These are phyloP conservation scores for Pseudorectes ferrugineus DNA, from an alignment of 2,113 vertebrate genomes.

Conservation along the genomic window DNA sequence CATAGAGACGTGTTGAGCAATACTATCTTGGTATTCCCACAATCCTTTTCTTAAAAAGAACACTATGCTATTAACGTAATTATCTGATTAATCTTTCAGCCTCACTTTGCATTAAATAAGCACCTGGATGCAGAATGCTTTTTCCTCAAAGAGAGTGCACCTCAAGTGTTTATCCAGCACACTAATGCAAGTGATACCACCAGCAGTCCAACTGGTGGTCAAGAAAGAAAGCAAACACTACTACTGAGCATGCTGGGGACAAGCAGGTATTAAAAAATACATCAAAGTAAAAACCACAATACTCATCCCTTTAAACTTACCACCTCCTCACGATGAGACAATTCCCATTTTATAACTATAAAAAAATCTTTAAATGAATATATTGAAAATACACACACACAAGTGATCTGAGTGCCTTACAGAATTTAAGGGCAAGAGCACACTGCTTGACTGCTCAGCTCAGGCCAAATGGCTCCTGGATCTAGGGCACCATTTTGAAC, in stretches of 20 bases:
- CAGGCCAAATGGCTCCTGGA: background rate
- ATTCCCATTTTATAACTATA: background rate
- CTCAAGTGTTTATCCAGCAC: conserved; percentile 25
- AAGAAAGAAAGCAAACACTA: background rate
- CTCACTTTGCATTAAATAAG: conserved; percentile 3
- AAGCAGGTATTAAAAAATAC: background rate
- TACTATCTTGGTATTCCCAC: background rate
- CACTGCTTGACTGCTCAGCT: background rate
- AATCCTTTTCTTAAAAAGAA: background rate
- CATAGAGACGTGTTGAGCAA: too few species aligned
- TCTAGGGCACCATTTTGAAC: background rate
- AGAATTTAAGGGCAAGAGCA: background rate
- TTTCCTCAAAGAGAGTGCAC: background rate
- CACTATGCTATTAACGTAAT: background rate
- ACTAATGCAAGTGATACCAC: background rate
- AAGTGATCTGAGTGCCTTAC: background rate
- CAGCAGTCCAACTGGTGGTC: background rate
- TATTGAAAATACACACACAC: background rate
- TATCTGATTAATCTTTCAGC: conserved; percentile 38
- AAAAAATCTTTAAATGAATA: background rate
- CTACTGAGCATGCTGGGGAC: background rate
- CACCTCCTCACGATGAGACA: background rate
- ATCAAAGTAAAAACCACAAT: background rate
- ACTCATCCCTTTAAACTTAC: background rate
- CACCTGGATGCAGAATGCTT: background rate